A percentile compares a stretch with the other conserved stretches of the same genome.
phyloP scores from a whole-genome alignment of 2,113 vertebrate genomes.

The Catharus fuscescens region DNA sequence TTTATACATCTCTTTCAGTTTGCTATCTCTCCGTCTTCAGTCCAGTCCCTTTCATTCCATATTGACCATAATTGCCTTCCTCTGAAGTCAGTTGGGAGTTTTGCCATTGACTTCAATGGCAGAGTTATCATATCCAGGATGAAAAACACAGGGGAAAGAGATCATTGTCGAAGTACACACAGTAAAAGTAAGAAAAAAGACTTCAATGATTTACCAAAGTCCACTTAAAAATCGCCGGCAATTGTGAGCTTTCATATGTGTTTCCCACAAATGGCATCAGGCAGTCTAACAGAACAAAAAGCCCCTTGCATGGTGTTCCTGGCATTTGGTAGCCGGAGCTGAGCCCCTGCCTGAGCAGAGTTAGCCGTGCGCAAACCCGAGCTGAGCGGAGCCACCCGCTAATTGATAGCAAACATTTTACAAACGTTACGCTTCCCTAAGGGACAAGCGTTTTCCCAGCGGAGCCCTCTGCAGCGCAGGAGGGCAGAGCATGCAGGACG shows the following conservation, averaged over 20 bases:
- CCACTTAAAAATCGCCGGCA: neutral
- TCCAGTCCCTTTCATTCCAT: neutral
- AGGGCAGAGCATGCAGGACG: neutral
- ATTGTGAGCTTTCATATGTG: neutral
- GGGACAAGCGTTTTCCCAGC: constrained; percentile 9
- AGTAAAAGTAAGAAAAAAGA: neutral
- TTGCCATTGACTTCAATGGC: neutral
- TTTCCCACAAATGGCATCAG: neutral
- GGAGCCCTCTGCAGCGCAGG: neutral
- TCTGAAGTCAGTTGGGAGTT: neutral
- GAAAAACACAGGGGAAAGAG: neutral
- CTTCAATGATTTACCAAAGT: neutral
- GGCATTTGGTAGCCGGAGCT: constrained; percentile 6
- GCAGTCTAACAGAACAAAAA: neutral
- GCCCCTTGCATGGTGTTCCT: neutral
- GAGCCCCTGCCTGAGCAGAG: constrained; percentile 8
- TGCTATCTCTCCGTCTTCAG: neutral
- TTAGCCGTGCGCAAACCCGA: neutral
- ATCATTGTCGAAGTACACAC: neutral
- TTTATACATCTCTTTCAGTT: neutral
- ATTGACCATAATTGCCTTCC: neutral
- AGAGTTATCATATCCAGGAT: neutral
- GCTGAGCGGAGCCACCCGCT: constrained; percentile 16
- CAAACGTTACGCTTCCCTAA: constrained; percentile 41
- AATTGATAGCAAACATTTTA: constrained; percentile 58